Evolutionary conservation across 2,113 vertebrate species (phyloP).

Genomic region (Vanacampus margaritifer): DNA sequence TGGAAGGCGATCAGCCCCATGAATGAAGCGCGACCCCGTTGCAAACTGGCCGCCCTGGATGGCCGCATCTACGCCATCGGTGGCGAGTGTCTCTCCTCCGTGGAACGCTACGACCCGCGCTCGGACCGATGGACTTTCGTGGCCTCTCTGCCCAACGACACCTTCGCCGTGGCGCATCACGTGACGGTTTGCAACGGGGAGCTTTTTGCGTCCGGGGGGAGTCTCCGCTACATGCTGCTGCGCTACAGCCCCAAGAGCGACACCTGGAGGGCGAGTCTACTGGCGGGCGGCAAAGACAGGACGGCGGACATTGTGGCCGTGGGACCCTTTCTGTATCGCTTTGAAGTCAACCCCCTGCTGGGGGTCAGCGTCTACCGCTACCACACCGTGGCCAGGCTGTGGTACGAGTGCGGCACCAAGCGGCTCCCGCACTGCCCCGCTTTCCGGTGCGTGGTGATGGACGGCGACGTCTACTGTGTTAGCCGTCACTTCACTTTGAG

Average conservation of each 20-base stretch:
- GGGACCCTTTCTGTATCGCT: constrained; percentile 83
- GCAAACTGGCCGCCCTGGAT: constrained; percentile 84
- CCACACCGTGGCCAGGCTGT: constrained; percentile 76
- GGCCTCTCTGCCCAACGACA: constrained; percentile 82
- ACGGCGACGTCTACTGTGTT: constrained; percentile 78
- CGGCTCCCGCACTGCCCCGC: constrained; percentile 47
- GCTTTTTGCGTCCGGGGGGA: constrained; percentile 86
- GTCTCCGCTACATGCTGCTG: constrained; percentile 78
- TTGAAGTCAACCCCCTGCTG: constrained; percentile 77
- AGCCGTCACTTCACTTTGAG: constrained; percentile 73
- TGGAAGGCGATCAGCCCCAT: constrained; percentile 88
- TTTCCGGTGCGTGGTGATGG: constrained; percentile 79
- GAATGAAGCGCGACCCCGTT: constrained; percentile 85
- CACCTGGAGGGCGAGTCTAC: constrained; percentile 73
- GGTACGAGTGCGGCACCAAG: constrained; percentile 81
- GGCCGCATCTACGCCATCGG: constrained; percentile 89
- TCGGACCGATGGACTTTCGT: constrained; percentile 82
- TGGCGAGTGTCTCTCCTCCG: constrained; percentile 85
- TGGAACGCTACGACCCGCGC: constrained; percentile 87
- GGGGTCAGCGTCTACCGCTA: constrained; percentile 85
- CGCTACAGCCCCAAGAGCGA: constrained; percentile 73
- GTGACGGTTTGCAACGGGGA: constrained; percentile 79
- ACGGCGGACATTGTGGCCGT: constrained; percentile 78
- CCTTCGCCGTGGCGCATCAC: constrained; percentile 86
- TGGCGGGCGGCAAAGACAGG: constrained; percentile 69